phyloP scores from a whole-genome alignment of 2,888 invertebrate species.

The Saturnia pavonia region DNA sequence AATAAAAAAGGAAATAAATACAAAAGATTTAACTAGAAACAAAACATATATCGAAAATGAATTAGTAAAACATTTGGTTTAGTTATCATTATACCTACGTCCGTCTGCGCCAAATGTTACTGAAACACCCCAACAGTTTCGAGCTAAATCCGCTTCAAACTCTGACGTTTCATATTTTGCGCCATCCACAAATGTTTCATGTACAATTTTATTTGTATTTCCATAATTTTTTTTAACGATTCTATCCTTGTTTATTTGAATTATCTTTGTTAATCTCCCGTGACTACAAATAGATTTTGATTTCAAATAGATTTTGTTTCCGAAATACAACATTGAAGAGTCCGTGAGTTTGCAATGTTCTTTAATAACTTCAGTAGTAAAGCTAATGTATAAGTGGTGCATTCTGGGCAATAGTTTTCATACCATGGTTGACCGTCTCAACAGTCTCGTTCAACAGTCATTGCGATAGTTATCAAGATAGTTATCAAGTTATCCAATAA shows the following conservation, averaged over 20 bases:
- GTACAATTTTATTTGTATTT: conserved; percentile 21
- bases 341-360: neutral
- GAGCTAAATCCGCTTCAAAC: conserved; percentile 13
- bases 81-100: neutral
- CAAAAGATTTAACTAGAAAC: neutral
- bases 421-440: no score
- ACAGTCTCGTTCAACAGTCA: no score
- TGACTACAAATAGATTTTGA: neutral
- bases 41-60: neutral
- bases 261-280: conserved; percentile 4
- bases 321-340: conserved; percentile 10
- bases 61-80: neutral
- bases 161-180: conserved; percentile 13
- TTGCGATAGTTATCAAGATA: no score
- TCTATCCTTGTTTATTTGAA: conserved; percentile 7
- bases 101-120: conserved; percentile 14
- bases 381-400: no score
- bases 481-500: no score
- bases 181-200: conserved; percentile 14
- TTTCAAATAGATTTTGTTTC: no score
- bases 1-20: neutral
- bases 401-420: no score
- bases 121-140: conserved; percentile 15
- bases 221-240: conserved; percentile 17
- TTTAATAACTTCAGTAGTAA: no score